Evolutionary conservation across 30 jellyfish, hydroid and myxozoan species (phyloP).

Genomic region (Pseudorhiza aurosa): DNA sequence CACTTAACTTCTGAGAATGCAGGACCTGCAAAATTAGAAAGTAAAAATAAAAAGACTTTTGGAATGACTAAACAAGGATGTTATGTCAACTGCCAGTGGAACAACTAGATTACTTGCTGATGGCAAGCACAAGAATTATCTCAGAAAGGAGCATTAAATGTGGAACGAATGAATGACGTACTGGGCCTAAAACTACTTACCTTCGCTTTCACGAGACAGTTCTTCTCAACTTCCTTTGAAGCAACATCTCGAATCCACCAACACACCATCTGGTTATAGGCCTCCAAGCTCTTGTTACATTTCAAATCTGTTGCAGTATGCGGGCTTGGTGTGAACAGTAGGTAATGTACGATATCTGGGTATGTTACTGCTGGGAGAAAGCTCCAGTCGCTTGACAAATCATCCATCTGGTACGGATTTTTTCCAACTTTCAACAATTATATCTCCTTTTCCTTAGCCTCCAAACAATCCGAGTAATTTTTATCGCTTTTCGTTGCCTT

Average conservation of each 20-base stretch:
- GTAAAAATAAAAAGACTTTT: neutral
- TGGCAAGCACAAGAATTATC: neutral
- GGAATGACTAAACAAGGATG: neutral
- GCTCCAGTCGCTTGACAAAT: conserved; percentile 38
- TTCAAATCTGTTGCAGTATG: conserved; percentile 44
- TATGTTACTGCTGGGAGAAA: conserved; percentile 21
- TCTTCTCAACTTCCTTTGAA: neutral
- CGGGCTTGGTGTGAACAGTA: conserved; percentile 52
- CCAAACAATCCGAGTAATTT: conserved; percentile 8
- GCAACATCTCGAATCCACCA: conserved; percentile 65
- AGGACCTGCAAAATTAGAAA: conserved; percentile 25
- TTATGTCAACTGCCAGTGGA: neutral
- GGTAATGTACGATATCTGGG: conserved; percentile 49
- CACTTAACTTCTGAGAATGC: conserved; percentile 28
- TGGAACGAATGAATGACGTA: neutral
- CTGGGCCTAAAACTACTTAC: conserved; percentile 29
- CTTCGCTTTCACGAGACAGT: conserved; percentile 22
- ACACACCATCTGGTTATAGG: conserved; percentile 62
- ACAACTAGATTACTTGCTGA: neutral
- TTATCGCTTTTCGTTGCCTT: conserved; percentile 1
- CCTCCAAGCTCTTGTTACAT: conserved; percentile 46
- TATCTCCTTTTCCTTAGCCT: conserved; percentile 23
- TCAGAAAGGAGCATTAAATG: neutral
- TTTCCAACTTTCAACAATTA: neutral
- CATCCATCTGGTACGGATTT: conserved; percentile 36